Percentiles rank a stretch among this genome's conserved stretches.
These are phyloP conservation scores for Drymodes brunneopygia DNA, from an alignment of 2,113 vertebrate genomes.

Conservation along the genomic window DNA sequence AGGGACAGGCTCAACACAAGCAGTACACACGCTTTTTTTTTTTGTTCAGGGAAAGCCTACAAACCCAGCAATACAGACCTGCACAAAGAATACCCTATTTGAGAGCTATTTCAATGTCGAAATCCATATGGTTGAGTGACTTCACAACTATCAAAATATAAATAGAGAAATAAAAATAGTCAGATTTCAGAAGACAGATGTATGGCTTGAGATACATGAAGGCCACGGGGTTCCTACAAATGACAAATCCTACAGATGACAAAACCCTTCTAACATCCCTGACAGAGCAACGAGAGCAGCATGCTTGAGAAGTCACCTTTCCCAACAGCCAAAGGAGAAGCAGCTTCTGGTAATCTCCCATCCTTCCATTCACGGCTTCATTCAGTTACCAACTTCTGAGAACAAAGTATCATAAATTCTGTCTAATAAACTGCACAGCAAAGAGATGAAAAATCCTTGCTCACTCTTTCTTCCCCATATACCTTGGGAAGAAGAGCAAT, in stretches of 20 bases:
- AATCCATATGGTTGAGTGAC: background rate
- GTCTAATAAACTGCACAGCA: background rate
- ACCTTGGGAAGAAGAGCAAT: background rate
- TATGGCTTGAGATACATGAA: background rate
- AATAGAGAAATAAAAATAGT: background rate
- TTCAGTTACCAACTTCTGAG: background rate
- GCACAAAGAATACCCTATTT: background rate
- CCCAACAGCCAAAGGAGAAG: background rate
- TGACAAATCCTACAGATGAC: no score
- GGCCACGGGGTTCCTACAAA: background rate
- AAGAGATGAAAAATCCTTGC: background rate
- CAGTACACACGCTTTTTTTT: fast-evolving
- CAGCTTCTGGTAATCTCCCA: background rate
- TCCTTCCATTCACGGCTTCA: background rate
- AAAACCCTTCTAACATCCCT: background rate
- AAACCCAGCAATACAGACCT: background rate
- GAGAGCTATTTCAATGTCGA: background rate
- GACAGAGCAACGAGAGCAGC: background rate
- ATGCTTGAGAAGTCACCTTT: background rate
- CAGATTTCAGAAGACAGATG: background rate
- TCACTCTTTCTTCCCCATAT: background rate
- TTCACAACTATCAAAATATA: background rate
- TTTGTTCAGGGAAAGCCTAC: background rate
- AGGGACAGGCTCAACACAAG: background rate
- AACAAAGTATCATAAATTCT: background rate